phyloP scores from a whole-genome alignment of 2,888 invertebrate species.

The Resseliella maxima region DNA sequence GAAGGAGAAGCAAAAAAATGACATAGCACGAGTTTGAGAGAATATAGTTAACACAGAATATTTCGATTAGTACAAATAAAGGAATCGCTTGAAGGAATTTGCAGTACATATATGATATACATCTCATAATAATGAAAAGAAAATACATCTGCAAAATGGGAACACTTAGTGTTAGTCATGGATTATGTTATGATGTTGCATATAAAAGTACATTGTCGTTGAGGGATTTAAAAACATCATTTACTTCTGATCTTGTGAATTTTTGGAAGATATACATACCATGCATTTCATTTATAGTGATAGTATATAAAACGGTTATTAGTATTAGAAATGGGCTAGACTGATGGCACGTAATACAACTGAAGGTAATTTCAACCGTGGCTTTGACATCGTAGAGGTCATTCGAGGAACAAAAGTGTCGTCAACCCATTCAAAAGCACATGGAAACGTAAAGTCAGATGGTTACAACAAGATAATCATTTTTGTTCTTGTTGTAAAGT shows the following conservation, averaged over 20 bases:
- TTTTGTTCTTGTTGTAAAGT: not conserved
- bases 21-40: not conserved
- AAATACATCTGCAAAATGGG: conserved; percentile 15
- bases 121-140: not conserved
- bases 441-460: not conserved
- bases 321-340: conserved; percentile 32
- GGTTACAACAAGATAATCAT: not conserved
- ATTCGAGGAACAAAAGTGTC: not conserved
- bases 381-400: not conserved
- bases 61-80: not conserved
- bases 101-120: not conserved
- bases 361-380: conserved; percentile 4
- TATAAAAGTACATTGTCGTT: not conserved
- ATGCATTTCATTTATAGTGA: not conserved
- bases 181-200: not conserved
- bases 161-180: conserved; percentile 17
- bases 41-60: not conserved
- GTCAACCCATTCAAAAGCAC: not conserved
- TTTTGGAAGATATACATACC: not conserved
- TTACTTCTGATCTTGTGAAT: not conserved
- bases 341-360: not conserved
- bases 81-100: not conserved
- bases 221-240: not conserved
- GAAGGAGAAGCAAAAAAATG: not conserved
- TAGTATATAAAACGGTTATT: not conserved